phyloP scores from a whole-genome alignment of 1,140 invertebrate species.

The Neodiprion fabricii region DNA sequence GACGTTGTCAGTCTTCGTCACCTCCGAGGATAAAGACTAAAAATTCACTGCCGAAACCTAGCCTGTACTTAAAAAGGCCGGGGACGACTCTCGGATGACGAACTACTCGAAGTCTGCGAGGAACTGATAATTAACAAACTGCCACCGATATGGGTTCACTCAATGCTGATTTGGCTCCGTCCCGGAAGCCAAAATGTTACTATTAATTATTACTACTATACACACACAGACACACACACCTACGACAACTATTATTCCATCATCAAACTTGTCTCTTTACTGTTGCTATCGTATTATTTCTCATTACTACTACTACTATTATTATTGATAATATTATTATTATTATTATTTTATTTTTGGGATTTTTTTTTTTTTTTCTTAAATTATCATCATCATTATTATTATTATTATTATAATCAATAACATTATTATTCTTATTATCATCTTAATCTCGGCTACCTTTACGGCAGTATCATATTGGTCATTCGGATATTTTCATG shows the following conservation, averaged over 20 bases:
- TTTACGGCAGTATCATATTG: too few relatives aligned
- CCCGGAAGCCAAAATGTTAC: constrained; percentile 4
- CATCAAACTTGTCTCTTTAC: too few relatives aligned
- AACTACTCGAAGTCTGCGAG: constrained; percentile 68
- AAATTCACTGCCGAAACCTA: constrained; percentile 99
- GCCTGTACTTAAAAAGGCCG: constrained; percentile 96
- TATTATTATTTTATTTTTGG: too few relatives aligned
- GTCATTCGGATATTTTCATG: background rate
- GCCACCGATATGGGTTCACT: background rate
- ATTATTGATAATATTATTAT: background rate
- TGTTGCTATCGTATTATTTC: too few relatives aligned
- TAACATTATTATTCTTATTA: too few relatives aligned
- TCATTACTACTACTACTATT: background rate
- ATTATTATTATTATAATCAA: too few relatives aligned
- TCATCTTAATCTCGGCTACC: too few relatives aligned
- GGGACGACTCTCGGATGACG: constrained; percentile 95
- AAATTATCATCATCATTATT: too few relatives aligned
- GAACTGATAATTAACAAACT: background rate
- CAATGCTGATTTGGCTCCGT: background rate
- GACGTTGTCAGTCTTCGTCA: background rate
- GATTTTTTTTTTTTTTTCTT: too few relatives aligned
- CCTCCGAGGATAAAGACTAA: constrained; percentile 92
- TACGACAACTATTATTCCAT: background rate
- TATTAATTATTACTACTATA: background rate
- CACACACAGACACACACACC: background rate